Evolutionary conservation across 1,140 invertebrate genomes (phyloP).

Genomic region (Oppia nitens): DNA sequence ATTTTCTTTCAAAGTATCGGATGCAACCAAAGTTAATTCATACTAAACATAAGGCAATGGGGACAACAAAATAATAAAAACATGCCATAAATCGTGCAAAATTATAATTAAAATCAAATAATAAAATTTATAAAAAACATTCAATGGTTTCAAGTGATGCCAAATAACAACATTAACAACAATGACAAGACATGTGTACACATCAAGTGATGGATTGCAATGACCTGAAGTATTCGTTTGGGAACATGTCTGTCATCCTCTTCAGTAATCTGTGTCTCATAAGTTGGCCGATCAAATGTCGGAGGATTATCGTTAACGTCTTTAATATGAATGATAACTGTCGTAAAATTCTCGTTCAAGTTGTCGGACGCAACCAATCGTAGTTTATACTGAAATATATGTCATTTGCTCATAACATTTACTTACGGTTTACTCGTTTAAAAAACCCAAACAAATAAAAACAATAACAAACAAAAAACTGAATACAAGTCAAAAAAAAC

Average conservation of each 20-base stretch:
- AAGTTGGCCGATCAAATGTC: slow-evolving; percentile 78
- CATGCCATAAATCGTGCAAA: slow-evolving; percentile 4
- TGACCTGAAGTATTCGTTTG: slow-evolving; percentile 77
- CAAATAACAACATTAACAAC: neutral
- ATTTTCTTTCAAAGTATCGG: slow-evolving; percentile 67
- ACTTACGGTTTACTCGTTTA: neutral
- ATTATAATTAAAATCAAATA: neutral
- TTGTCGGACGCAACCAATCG: slow-evolving; percentile 82
- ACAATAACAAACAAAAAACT: slow-evolving; percentile 12
- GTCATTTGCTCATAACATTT: neutral
- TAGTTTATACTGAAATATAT: slow-evolving; percentile 60
- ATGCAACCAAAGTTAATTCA: slow-evolving; percentile 65
- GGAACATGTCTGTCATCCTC: slow-evolving; percentile 85
- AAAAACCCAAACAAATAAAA: slow-evolving; percentile 18
- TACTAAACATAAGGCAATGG: slow-evolving; percentile 38
- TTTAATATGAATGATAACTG: slow-evolving; percentile 85
- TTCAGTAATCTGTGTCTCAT: slow-evolving; percentile 84
- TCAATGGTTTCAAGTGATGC: neutral
- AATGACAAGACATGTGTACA: no score
- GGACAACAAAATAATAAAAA: neutral
- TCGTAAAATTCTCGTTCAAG: slow-evolving; percentile 87
- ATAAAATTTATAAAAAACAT: neutral
- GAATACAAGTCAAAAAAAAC: slow-evolving; percentile 26
- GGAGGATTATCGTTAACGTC: slow-evolving; percentile 81
- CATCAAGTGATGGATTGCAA: neutral